Base-by-base conservation (phyloP, 2,888 invertebrate genomes). In the Phragmatobia fuliginosa region DNA sequence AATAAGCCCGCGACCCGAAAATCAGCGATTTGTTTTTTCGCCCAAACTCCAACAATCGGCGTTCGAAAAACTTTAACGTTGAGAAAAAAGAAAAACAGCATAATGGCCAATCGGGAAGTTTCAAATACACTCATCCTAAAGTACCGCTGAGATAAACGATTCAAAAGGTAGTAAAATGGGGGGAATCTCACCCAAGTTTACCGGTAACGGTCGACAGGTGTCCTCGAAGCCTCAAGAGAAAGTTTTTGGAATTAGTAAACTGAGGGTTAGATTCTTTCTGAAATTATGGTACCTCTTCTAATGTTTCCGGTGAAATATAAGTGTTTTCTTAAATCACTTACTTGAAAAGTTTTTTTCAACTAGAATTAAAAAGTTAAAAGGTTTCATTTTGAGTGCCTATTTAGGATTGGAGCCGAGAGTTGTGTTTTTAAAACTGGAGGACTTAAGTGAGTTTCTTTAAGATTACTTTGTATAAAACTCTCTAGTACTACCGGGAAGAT, bases 41-140 rank as follows among this genome's bases (percentile, higher is more conserved):
- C 74, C 62, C 59, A 76, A 75, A 66, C 76, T 75, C 74, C 60
- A 80, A 77, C 82, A 80, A 82, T 80, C 70, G 79, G 70, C 74
- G 71, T 75, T 82, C 61, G 76, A 67, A 76, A 81, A 82, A 82
- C 76, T 79, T 81, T 68, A 67, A 64, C 59, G 62, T 75, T 64
- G 71, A 61, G 78, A 83, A 81, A 83, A 80, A 77, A 81, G 85
- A 87, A 87, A 88, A 84, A 85, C 85, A 86, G 87, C 81, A 82
- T 85, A 87, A 89, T 86, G 84, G 86, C 85, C 89, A 87, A 90
- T 91, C 87, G 86, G 75, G 71, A 90, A 90, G 86, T 90, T 90
- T 88, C 77, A 80, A 87, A 89, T 87, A 87, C 88, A 89, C 88
- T 87, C 83, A 79, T 80, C 82, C 79, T 82, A 75, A 84, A 85